These are phyloP conservation scores for Aspidapion aeneum DNA, from an alignment of 2,888 invertebrate genomes.

Conservation along the genomic window DNA sequence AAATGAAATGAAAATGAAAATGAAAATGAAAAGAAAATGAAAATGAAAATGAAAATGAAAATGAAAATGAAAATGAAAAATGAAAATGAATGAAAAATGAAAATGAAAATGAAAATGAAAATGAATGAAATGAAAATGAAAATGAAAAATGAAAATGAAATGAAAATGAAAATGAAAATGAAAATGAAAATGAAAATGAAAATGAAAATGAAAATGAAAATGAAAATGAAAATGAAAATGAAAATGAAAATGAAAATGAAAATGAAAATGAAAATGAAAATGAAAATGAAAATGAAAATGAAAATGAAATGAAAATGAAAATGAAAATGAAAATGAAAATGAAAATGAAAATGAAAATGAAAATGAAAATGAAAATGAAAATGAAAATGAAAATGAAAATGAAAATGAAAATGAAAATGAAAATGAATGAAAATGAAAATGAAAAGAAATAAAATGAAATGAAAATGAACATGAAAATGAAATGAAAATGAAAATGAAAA, in stretches of 20 bases:
- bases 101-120: not conserved
- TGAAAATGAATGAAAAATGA: not conserved
- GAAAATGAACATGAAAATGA: not conserved
- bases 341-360: not conserved
- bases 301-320: not conserved
- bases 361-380: not conserved
- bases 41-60: not conserved
- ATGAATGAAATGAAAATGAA: not conserved
- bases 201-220: not conserved
- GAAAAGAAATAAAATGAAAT: not conserved
- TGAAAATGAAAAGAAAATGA: slow-evolving; percentile 9
- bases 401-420: not conserved
- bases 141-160: not conserved
- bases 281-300: not conserved
- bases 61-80: not conserved
- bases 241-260: slow-evolving; percentile 1
- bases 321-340: not conserved
- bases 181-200: not conserved
- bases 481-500: not conserved
- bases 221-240: slow-evolving; percentile 2
- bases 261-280: not conserved
- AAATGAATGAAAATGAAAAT: not conserved
- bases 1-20: slow-evolving; percentile 13
- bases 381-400: not conserved
- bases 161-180: not conserved